Evolutionary conservation across 2,888 invertebrate genomes (phyloP), one percentile per base, ranked within the genome.

Genomic region (Drosophila parthenogenetica): DNA sequence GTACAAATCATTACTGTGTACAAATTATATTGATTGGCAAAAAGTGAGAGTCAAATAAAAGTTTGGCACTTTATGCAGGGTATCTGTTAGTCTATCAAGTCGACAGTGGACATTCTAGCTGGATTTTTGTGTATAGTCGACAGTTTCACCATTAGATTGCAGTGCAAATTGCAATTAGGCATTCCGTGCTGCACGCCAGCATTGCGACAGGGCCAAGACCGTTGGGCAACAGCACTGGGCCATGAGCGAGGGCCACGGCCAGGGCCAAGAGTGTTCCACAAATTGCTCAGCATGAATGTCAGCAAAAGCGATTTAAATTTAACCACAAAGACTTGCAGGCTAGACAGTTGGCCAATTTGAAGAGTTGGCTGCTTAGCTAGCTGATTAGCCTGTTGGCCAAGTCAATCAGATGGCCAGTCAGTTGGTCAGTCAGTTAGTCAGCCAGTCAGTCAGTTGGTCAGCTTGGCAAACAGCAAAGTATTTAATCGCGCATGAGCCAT

Each of bases 401-500:
- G 17, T 11, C 57, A 48, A 16, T 17, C n/a, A 7, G 40, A 1
- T 42, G 29, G 3, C 32, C 43, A 39, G 46, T 29, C 37, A 11
- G n/a, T 40, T 25, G 7, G 46, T 39, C 25, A 32, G 43, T 43
- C 40, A 22, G 43, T 50, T 25, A 37, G 11, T 37, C 64, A 51
- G 53, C 43, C 66, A 61, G 48, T 57, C 39, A 35, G 39, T 10
- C 51, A 40, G 25, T 58, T 25, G 40, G 59, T 59, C 58, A 39
- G 14, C 55, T 65, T 75, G 61, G 32, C 69, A 70, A 76, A 64
- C 79, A 64, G 43, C 67, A 75, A 75, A 71, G 67, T 79, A 76
- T 77, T 79, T 79, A 79, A 76, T 57, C 51, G 64, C 79, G 69
- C 75, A 76, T 46, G 75, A 64, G 43, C 57, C 65, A 76, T 76